Base-by-base conservation (phyloP, 2,797 vertebrate species). In the Cephalopachus bancanus region DNA sequence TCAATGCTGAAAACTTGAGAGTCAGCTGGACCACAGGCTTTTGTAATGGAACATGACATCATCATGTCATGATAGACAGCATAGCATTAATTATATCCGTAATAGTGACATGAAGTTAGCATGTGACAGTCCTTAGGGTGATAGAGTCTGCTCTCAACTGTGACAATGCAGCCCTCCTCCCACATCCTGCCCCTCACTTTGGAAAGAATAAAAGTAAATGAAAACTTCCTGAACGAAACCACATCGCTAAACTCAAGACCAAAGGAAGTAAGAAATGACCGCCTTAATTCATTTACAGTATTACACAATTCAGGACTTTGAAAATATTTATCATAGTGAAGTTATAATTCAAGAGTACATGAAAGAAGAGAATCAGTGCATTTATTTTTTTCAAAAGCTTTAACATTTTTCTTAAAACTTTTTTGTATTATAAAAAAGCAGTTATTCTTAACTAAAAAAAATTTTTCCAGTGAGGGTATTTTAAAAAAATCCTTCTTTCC, bases 291-390 rank as follows among this genome's bases (percentile, higher is more conserved):
- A 75, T 55, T 83, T 37, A 33, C 11, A 60, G 26, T 19, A 12
- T 59, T 37, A 62, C 5, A 74, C 62, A 95, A 93, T 74, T 79
- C 55, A 89, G 20, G 51, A 57, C 33, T 55, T 92, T 55, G 60
- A 92, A 96, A 94, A 53, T 59, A 93, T 59, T 92, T 59, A 64
- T 67, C 26, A 67, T 30, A 71, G n/a, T 83, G 57, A 97, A 78
- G 51, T 7, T 76, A 55, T 79, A 5, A 86, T 33, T 85, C 20
- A 91, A 94, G 19, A 83, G 10, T 33, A 2, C 53, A 51, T 83
- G 26, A 85, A 81, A 79, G 0, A 53, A 71, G 10, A 85, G 0
- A 76, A 92, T 87, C 3, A 16, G 12, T 75, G 1, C 4, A 26
- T 28, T 94, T 94, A 44, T 60, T 92, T 71, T 67, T 33, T 51